A percentile compares a stretch with the other conserved stretches of the same genome.
These are phyloP conservation scores for Caenorhabditis japonica DNA, from an alignment of 2,888 invertebrate species.

Conservation along the genomic window DNA sequence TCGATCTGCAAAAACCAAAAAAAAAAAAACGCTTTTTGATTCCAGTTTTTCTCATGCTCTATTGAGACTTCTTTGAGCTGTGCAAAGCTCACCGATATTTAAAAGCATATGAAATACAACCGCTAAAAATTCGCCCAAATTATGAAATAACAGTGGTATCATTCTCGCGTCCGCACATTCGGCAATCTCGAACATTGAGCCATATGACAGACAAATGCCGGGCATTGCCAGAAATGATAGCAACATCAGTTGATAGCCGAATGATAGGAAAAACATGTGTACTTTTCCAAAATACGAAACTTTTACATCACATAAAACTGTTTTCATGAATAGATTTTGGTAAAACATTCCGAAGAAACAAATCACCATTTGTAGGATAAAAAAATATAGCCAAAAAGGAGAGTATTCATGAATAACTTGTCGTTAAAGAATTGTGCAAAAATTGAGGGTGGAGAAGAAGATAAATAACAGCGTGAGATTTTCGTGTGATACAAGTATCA, in stretches of 20 bases:
- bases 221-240: constrained; percentile 20
- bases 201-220: constrained; percentile 12
- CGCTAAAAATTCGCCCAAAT: constrained; percentile 26
- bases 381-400: constrained; percentile 14
- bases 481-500: too few relatives aligned
- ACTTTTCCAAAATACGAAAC: not conserved
- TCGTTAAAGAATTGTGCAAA: too few relatives aligned
- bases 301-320: constrained; percentile 10
- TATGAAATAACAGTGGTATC: constrained; percentile 24
- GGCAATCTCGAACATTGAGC: constrained; percentile 28
- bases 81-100: too few relatives aligned
- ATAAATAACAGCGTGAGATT: too few relatives aligned
- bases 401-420: not conserved
- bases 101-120: constrained; percentile 28
- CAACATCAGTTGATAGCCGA: constrained; percentile 25
- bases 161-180: constrained; percentile 21
- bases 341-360: constrained; percentile 31
- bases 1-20: constrained; percentile 20
- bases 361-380: constrained; percentile 26
- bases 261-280: constrained; percentile 22
- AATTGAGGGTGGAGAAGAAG: too few relatives aligned
- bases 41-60: not conserved
- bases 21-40: not conserved
- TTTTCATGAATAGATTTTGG: constrained; percentile 25
- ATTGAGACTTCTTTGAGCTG: too few relatives aligned